phyloP scores from a whole-genome alignment of 2,888 invertebrate species.

The Drosophila phalerata region DNA sequence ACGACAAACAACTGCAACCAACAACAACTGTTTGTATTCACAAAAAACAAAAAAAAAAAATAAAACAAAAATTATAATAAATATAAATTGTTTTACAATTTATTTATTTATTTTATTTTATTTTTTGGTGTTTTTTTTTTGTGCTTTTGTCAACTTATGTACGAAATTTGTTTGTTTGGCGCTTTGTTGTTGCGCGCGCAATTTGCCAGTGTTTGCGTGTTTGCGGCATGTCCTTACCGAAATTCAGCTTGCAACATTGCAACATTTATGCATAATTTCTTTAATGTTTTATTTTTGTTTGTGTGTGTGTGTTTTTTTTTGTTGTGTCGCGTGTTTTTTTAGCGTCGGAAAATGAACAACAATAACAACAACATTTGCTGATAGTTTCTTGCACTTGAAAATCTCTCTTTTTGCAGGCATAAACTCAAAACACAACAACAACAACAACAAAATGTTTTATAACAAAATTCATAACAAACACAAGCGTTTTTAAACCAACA shows the following conservation, averaged over 20 bases:
- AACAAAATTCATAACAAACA: slow-evolving; percentile 62
- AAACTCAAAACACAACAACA: slow-evolving; percentile 75
- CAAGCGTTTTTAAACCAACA: slow-evolving; percentile 62
- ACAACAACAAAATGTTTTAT: slow-evolving; percentile 64
- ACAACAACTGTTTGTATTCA: slow-evolving; percentile 17
- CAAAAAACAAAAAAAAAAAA: slow-evolving; percentile 8
- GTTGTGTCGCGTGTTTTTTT: slow-evolving; percentile 32
- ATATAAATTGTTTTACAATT: no score
- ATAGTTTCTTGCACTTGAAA: neutral
- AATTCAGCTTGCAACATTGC: slow-evolving; percentile 24
- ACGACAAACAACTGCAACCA: slow-evolving; percentile 6
- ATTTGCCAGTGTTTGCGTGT: slow-evolving; percentile 30
- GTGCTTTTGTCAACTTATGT: neutral
- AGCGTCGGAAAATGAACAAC: slow-evolving; percentile 50
- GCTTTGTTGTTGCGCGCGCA: slow-evolving; percentile 55
- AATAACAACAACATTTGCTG: slow-evolving; percentile 19
- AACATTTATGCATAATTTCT: neutral
- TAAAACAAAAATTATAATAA: neutral
- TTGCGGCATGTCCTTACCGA: slow-evolving; percentile 14
- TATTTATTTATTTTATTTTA: no score
- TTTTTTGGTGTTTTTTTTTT: neutral
- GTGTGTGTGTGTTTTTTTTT: slow-evolving; percentile 11
- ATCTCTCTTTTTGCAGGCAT: slow-evolving; percentile 64
- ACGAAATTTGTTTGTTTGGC: slow-evolving; percentile 10
- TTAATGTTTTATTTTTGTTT: slow-evolving; percentile 5